phyloP scores from a whole-genome alignment of 1,140 invertebrate species.

The Formica exsecta region DNA sequence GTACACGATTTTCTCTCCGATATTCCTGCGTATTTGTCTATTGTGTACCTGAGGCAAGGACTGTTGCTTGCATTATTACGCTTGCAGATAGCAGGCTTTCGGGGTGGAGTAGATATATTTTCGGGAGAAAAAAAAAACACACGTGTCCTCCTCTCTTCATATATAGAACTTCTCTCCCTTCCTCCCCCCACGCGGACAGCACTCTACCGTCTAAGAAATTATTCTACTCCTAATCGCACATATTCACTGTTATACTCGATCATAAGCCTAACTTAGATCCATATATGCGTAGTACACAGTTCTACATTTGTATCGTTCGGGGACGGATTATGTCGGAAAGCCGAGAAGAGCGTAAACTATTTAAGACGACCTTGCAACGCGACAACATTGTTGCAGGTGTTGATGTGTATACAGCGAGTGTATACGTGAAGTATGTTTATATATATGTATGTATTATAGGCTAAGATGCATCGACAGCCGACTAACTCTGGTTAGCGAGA shows the following conservation, averaged over 20 bases:
- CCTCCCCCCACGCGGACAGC: slow-evolving; percentile 53
- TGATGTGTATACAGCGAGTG: neutral
- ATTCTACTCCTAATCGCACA: slow-evolving; percentile 75
- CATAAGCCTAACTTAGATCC: slow-evolving; percentile 74
- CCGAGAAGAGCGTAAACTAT: slow-evolving; percentile 73
- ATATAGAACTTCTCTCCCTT: neutral
- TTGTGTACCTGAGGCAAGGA: slow-evolving; percentile 69
- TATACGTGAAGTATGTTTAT: slow-evolving; percentile 49
- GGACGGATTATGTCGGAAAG: slow-evolving; percentile 79
- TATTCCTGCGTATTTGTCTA: slow-evolving; percentile 57
- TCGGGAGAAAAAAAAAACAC: slow-evolving; percentile 44
- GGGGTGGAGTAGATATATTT: slow-evolving; percentile 55
- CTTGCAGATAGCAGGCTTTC: slow-evolving; percentile 64
- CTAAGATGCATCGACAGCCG: slow-evolving; percentile 19
- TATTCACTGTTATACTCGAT: slow-evolving; percentile 77
- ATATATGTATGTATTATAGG: neutral
- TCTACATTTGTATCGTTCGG: slow-evolving; percentile 76
- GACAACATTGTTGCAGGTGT: slow-evolving; percentile 12
- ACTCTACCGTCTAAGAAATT: slow-evolving; percentile 73
- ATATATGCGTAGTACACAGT: slow-evolving; percentile 76
- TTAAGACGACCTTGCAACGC: slow-evolving; percentile 27
- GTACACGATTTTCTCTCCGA: slow-evolving; percentile 32
- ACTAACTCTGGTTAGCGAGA: slow-evolving; percentile 3
- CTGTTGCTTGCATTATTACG: slow-evolving; percentile 63
- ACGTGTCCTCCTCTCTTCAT: slow-evolving; percentile 16